Conservation (phyloP, 2,888 invertebrate genomes). For the Hanleya hanleyi region DNA sequence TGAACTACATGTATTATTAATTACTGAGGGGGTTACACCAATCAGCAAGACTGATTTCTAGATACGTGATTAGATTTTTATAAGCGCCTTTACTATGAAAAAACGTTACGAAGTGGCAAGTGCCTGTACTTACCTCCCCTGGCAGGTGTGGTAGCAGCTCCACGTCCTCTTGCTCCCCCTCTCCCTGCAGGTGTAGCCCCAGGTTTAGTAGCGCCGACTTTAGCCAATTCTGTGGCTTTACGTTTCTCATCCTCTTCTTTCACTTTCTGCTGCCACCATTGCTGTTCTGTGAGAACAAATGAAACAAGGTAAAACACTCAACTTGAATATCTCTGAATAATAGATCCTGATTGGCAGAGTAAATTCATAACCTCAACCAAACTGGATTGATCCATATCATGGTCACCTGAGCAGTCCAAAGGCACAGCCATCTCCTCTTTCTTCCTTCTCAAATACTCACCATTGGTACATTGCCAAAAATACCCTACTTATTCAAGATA, state of each 20-base stretch:
- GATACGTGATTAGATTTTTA: too few relatives aligned
- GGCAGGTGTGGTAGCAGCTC: constrained; percentile 23
- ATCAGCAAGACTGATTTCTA: too few relatives aligned
- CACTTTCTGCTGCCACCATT: constrained; percentile 66
- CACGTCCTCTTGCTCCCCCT: constrained; percentile 42
- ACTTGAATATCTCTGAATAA: constrained; percentile 7
- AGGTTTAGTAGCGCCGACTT: constrained; percentile 45
- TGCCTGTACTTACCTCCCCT: constrained; percentile 27
- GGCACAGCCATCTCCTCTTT: too few relatives aligned
- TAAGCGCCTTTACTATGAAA: too few relatives aligned
- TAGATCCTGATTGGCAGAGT: not conserved
- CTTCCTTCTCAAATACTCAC: too few relatives aligned
- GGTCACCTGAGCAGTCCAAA: too few relatives aligned
- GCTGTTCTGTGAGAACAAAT: constrained; percentile 48
- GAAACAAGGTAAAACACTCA: not conserved
- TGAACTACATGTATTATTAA: too few relatives aligned
- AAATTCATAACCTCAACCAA: not conserved
- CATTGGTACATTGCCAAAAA: too few relatives aligned
- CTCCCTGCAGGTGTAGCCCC: constrained; percentile 35
- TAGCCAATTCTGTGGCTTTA: constrained; percentile 31
- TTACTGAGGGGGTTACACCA: too few relatives aligned
- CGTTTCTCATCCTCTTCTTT: constrained; percentile 58
- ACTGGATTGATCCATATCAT: too few relatives aligned
- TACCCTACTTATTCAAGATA: too few relatives aligned
- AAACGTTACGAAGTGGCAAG: too few relatives aligned